Conservation (phyloP, 23 tunicate genomes). For the Clavelina lepadiformis region DNA sequence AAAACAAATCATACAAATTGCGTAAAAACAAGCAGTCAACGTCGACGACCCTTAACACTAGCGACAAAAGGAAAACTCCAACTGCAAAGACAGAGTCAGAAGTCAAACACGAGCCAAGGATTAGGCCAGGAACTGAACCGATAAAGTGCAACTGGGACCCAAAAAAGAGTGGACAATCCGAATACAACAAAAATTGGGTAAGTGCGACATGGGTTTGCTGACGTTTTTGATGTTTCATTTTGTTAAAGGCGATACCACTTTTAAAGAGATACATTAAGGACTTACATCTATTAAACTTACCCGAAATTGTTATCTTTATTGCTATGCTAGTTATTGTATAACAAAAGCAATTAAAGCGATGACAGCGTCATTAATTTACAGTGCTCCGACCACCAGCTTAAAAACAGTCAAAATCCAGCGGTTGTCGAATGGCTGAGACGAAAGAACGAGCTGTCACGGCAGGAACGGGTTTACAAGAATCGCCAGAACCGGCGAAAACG, state of each 20-base stretch:
- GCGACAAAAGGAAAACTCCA: background rate
- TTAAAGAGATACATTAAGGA: too few relatives aligned
- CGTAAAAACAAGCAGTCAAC: background rate
- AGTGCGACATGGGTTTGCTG: too few relatives aligned
- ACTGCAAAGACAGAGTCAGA: background rate
- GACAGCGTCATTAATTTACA: slow-evolving; percentile 5
- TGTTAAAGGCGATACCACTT: too few relatives aligned
- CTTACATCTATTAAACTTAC: too few relatives aligned
- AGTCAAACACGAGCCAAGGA: slow-evolving; percentile 28
- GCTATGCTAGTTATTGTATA: too few relatives aligned
- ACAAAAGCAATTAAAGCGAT: too few relatives aligned
- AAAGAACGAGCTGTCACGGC: slow-evolving; percentile 54
- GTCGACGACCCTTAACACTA: background rate
- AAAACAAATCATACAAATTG: background rate
- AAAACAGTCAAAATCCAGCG: slow-evolving; percentile 75
- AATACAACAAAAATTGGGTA: too few relatives aligned
- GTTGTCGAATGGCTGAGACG: slow-evolving; percentile 53
- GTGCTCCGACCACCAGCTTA: slow-evolving; percentile 79
- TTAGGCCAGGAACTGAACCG: slow-evolving; percentile 63
- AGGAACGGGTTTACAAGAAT: slow-evolving; percentile 8
- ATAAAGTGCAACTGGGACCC: slow-evolving; percentile 83
- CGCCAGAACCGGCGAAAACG: slow-evolving; percentile 59
- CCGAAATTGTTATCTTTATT: too few relatives aligned
- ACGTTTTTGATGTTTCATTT: too few relatives aligned
- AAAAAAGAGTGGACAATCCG: too few relatives aligned